Conservation (phyloP, 1,140 invertebrate species). For the Temnothorax curvispinosus region DNA sequence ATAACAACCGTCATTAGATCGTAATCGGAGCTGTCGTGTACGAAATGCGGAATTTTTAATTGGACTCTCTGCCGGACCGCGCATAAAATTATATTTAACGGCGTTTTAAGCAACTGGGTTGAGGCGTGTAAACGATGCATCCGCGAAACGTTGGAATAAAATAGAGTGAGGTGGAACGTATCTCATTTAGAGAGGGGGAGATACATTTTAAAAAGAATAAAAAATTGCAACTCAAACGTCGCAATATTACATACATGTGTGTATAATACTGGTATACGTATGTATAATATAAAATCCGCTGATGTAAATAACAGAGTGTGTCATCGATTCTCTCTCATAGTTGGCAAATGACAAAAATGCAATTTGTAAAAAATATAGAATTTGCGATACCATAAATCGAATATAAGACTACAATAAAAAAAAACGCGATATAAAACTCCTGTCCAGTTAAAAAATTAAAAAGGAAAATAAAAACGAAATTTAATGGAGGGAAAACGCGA, state of each 20-base stretch:
- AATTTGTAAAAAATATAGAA: slow-evolving; percentile 3
- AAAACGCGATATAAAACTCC: slow-evolving; percentile 22
- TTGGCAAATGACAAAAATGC: background rate
- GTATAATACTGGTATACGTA: background rate
- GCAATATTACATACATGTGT: background rate
- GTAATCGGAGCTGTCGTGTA: slow-evolving; percentile 17
- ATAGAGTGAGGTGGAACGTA: background rate
- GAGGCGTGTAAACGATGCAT: background rate
- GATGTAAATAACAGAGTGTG: background rate
- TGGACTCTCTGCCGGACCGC: background rate
- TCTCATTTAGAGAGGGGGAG: background rate
- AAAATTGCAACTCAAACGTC: background rate
- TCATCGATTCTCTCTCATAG: background rate
- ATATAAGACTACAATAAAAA: slow-evolving; percentile 37
- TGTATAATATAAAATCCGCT: background rate
- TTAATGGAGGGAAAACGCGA: background rate
- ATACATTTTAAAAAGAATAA: background rate
- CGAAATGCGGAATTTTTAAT: slow-evolving; percentile 34
- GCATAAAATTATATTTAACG: slow-evolving; percentile 43
- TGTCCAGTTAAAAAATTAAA: slow-evolving; percentile 21
- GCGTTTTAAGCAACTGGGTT: slow-evolving; percentile 18
- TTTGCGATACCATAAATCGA: slow-evolving; percentile 20
- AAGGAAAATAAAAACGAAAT: background rate
- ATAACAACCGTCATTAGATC: slow-evolving; percentile 5
- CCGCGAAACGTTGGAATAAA: background rate